Evolutionary conservation across 2,797 vertebrate species (phyloP).

Genomic region (Takifugu rubripes): DNA sequence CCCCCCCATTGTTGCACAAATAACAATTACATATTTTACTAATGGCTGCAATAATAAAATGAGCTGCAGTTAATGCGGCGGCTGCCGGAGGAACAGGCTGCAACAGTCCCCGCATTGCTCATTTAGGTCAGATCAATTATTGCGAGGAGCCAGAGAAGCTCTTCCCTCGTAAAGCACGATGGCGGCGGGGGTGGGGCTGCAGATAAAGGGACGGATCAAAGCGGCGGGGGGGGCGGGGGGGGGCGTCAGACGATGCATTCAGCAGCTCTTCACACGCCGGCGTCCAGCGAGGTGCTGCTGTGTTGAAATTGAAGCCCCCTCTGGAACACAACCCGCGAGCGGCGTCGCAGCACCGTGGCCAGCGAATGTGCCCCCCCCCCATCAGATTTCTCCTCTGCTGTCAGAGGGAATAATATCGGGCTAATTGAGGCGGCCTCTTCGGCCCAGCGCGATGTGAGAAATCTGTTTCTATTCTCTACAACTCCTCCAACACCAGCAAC

Average conservation of each 20-base stretch:
- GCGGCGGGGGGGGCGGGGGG: conserved; percentile 36
- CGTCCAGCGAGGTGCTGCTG: conserved; percentile 61
- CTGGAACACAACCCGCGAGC: conserved; percentile 61
- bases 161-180: conserved; percentile 48
- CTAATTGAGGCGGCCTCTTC: conserved; percentile 44
- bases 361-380: conserved; percentile 66
- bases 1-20: not conserved
- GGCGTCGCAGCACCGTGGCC: conserved; percentile 70
- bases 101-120: conserved; percentile 57
- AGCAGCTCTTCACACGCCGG: conserved; percentile 48
- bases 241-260: conserved; percentile 58
- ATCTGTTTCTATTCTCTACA: conserved; percentile 32
- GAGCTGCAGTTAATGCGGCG: no score
- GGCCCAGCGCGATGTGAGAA: conserved; percentile 44
- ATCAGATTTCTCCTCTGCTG: conserved; percentile 66
- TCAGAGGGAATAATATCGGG: conserved; percentile 48
- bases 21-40: conserved; percentile 30
- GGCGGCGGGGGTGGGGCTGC: conserved; percentile 22
- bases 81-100: conserved; percentile 32
- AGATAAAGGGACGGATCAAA: conserved; percentile 36
- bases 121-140: conserved; percentile 71
- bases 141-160: conserved; percentile 36
- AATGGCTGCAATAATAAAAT: conserved; percentile 10
- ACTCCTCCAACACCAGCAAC: conserved; percentile 13
- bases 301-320: conserved; percentile 66